Percentiles rank a stretch among this genome's conserved stretches.
These are phyloP conservation scores for Phycodurus eques DNA, from an alignment of 2,113 vertebrate genomes.

Conservation along the genomic window DNA sequence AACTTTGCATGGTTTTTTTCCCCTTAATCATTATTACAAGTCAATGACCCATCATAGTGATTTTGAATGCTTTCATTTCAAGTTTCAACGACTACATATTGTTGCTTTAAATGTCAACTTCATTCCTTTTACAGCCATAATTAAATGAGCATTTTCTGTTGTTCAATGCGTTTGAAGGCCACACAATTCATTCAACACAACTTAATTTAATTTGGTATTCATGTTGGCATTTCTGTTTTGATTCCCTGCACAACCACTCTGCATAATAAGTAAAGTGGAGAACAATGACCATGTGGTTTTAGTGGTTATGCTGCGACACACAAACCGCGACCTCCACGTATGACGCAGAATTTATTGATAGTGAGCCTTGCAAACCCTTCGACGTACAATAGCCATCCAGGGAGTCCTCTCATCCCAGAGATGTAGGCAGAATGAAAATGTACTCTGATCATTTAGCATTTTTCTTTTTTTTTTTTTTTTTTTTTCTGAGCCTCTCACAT, in stretches of 20 bases:
- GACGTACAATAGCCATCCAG: background rate
- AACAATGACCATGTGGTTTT: background rate
- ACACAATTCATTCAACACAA: background rate
- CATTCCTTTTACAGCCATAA: background rate
- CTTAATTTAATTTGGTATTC: background rate
- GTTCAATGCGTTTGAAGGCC: background rate
- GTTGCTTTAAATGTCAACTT: background rate
- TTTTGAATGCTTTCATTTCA: background rate
- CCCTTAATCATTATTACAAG: background rate
- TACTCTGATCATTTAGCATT: background rate
- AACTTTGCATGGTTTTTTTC: too few species aligned
- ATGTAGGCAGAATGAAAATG: background rate
- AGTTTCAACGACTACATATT: background rate
- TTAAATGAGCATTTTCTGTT: background rate
- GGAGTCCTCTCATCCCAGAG: background rate
- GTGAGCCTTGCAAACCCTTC: background rate
- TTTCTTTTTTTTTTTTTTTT: too few species aligned
- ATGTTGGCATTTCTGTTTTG: background rate
- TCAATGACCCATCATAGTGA: background rate
- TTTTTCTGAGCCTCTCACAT: background rate
- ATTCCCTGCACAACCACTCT: background rate
- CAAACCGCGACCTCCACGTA: slow-evolving; percentile 1
- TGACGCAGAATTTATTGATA: slow-evolving; percentile 8
- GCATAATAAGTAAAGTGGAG: background rate
- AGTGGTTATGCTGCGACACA: background rate